Evolutionary conservation across 1,140 invertebrate genomes (phyloP).

Genomic region (Trichomalopsis sarcophagae): DNA sequence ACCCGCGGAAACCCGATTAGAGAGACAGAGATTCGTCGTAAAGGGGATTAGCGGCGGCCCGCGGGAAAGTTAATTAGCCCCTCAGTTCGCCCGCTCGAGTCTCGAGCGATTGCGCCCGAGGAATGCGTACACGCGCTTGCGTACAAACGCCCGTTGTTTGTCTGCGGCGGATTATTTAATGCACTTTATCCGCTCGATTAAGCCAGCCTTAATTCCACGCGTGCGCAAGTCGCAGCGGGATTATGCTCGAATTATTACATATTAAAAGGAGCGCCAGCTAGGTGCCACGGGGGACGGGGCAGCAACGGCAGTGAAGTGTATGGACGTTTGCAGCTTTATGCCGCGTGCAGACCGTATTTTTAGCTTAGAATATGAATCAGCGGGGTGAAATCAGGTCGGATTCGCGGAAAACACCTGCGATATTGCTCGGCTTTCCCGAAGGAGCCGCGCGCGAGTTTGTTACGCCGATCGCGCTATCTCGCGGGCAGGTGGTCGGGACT

Average conservation of each 20-base stretch:
- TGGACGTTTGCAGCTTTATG: not conserved
- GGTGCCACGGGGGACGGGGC: not conserved
- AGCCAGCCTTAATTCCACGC: not conserved
- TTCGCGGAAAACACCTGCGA: not conserved
- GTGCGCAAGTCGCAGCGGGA: not conserved
- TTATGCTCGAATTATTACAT: constrained; percentile 28
- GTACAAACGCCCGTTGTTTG: constrained; percentile 31
- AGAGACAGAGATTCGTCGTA: constrained; percentile 41
- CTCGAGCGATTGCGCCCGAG: constrained; percentile 46
- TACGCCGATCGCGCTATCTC: constrained; percentile 1
- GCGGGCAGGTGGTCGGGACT: constrained; percentile 48
- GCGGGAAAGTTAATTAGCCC: constrained; percentile 50
- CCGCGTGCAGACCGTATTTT: not conserved
- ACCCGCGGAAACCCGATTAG: constrained; percentile 36
- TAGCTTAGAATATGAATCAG: not conserved
- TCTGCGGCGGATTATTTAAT: constrained; percentile 40
- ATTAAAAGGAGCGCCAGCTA: constrained; percentile 7
- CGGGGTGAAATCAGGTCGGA: constrained; percentile 6
- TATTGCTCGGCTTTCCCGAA: not conserved
- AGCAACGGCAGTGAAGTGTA: not conserved
- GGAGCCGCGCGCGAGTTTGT: constrained; percentile 16
- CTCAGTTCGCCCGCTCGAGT: constrained; percentile 39
- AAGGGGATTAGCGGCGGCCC: constrained; percentile 42
- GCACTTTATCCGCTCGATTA: constrained; percentile 34
- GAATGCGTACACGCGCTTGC: constrained; percentile 13